Percentiles rank a stretch among this genome's conserved stretches.
phyloP scores from a whole-genome alignment of 1,140 invertebrate species.

The Bombus consobrinus region DNA sequence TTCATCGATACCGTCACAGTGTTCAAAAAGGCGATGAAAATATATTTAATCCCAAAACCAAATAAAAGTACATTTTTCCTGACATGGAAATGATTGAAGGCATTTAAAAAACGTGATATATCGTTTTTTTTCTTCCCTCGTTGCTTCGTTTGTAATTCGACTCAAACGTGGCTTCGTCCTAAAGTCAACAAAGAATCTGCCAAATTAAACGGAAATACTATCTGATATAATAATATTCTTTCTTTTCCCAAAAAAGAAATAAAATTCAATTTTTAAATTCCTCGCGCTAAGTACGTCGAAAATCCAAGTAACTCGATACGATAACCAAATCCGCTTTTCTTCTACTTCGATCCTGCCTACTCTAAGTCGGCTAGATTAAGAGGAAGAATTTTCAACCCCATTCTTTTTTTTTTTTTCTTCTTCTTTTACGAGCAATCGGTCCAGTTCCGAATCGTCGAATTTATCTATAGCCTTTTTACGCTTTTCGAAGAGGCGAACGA shows the following conservation, averaged over 20 bases:
- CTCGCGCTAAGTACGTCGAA: neutral
- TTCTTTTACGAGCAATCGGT: constrained; percentile 33
- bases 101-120: neutral
- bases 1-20: neutral
- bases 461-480: constrained; percentile 5
- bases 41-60: neutral
- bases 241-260: neutral
- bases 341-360: neutral
- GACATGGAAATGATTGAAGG: neutral
- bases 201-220: neutral
- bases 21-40: neutral
- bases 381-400: neutral
- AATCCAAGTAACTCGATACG: neutral
- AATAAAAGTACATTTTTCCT: neutral
- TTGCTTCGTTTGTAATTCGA: neutral
- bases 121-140: neutral
- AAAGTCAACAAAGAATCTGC: neutral
- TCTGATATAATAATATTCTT: neutral
- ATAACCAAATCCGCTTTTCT: constrained; percentile 2
- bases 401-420: neutral
- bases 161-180: neutral
- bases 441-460: constrained; percentile 30
- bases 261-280: neutral
- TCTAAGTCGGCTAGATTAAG: constrained; percentile 1
- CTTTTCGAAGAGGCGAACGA: neutral